Percentiles rank a stretch among this genome's conserved stretches.
phyloP scores from a whole-genome alignment of 2,797 vertebrate species.

The Pangasius djambal region DNA sequence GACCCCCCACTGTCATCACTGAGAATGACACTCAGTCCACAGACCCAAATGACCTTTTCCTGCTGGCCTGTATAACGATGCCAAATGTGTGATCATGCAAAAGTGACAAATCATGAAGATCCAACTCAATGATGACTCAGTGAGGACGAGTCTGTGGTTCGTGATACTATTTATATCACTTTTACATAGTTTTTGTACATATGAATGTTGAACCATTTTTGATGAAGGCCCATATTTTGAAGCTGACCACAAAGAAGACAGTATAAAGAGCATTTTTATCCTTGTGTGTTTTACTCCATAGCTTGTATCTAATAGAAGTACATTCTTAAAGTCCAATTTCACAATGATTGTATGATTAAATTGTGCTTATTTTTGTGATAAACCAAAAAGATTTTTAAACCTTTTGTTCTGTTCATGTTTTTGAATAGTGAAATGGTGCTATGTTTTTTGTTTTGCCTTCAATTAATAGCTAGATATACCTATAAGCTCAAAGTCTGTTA shows the following conservation, averaged over 20 bases:
- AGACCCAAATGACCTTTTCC: slow-evolving; percentile 45
- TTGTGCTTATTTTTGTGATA: slow-evolving; percentile 61
- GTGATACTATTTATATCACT: slow-evolving; percentile 83
- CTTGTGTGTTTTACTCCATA: slow-evolving; percentile 48
- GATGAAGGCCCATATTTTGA: slow-evolving; percentile 50
- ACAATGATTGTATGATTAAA: slow-evolving; percentile 22
- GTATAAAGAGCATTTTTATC: slow-evolving; percentile 36
- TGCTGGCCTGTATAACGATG: slow-evolving; percentile 47
- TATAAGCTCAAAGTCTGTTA: slow-evolving; percentile 41
- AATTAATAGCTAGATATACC: slow-evolving; percentile 65
- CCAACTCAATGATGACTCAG: slow-evolving; percentile 63
- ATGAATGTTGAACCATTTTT: slow-evolving; percentile 67
- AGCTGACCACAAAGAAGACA: slow-evolving; percentile 42
- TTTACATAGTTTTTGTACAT: slow-evolving; percentile 80
- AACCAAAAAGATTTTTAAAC: slow-evolving; percentile 60
- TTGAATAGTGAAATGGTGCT: slow-evolving; percentile 73
- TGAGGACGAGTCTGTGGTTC: slow-evolving; percentile 80
- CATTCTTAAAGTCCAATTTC: slow-evolving; percentile 47
- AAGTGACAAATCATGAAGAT: slow-evolving; percentile 57
- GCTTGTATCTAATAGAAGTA: slow-evolving; percentile 47
- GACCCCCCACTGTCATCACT: slow-evolving; percentile 29
- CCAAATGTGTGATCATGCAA: slow-evolving; percentile 52
- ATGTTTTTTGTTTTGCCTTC: slow-evolving; percentile 65
- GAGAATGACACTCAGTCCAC: slow-evolving; percentile 48
- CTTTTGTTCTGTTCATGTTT: slow-evolving; percentile 60